A percentile compares a stretch with the other conserved stretches of the same genome.
These are phyloP conservation scores for Pteria penguin DNA, from an alignment of 2,888 invertebrate species.

Conservation along the genomic window DNA sequence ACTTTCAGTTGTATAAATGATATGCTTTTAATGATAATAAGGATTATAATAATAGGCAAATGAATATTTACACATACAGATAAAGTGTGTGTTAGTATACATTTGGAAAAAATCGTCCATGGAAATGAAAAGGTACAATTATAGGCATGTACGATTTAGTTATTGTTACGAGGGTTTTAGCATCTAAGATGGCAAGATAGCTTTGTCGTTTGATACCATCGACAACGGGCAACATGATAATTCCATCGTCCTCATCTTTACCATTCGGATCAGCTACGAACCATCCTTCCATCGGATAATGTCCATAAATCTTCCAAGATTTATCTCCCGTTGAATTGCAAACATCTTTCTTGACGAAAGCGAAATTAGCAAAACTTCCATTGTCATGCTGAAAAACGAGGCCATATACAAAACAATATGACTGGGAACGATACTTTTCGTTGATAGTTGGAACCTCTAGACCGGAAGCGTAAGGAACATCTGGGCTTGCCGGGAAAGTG, in stretches of 20 bases:
- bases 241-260: constrained; percentile 64
- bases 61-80: too few species aligned
- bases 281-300: constrained; percentile 61
- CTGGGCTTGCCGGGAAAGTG: constrained; percentile 28
- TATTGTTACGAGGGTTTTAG: constrained; percentile 55
- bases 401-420: constrained; percentile 65
- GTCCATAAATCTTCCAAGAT: constrained; percentile 47
- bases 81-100: too few species aligned
- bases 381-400: constrained; percentile 50
- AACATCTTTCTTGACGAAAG: constrained; percentile 62
- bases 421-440: constrained; percentile 54
- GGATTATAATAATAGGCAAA: too few species aligned
- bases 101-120: constrained; percentile 60
- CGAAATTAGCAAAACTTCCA: constrained; percentile 46
- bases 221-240: constrained; percentile 60
- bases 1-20: too few species aligned
- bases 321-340: constrained; percentile 49
- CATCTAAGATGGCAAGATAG: constrained; percentile 62
- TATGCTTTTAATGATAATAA: too few species aligned
- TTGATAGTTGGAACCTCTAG: constrained; percentile 67
- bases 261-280: constrained; percentile 58
- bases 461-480: constrained; percentile 38
- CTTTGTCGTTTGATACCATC: constrained; percentile 51
- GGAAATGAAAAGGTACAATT: constrained; percentile 60
- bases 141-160: constrained; percentile 56